A percentile compares a stretch with the other conserved stretches of the same genome.
These are phyloP conservation scores for Dolichomitus sp. DNA, from an alignment of 2,888 invertebrate genomes.

Conservation along the genomic window DNA sequence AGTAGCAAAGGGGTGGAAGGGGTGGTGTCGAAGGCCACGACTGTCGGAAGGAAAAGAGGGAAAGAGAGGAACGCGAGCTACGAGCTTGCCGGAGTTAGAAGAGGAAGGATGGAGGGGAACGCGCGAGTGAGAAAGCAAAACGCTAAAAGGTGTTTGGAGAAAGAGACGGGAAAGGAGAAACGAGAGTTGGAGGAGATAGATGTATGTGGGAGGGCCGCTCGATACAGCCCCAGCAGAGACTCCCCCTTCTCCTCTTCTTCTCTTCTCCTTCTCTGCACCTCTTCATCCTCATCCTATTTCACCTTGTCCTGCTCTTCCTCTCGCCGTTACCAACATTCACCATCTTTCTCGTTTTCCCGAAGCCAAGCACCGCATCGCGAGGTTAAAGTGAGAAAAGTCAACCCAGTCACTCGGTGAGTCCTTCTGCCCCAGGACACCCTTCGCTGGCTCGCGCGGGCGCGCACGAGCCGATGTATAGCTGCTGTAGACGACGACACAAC, in stretches of 20 bases:
- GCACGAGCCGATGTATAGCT: conserved; percentile 56
- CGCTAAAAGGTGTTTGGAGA: conserved; percentile 73
- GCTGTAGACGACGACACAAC: conserved; percentile 58
- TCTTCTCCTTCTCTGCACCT: conserved; percentile 54
- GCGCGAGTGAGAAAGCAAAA: conserved; percentile 61
- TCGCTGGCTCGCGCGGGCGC: conserved; percentile 63
- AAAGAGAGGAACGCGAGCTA: conserved; percentile 74
- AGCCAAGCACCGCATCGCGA: conserved; percentile 85
- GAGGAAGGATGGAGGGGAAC: conserved; percentile 66
- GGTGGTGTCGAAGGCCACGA: conserved; percentile 83
- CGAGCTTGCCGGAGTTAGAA: conserved; percentile 54
- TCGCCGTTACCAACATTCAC: conserved; percentile 36
- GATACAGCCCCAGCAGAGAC: conserved; percentile 86
- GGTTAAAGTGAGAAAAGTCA: conserved; percentile 86
- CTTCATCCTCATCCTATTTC: conserved; percentile 69
- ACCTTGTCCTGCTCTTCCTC: conserved; percentile 44
- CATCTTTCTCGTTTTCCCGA: conserved; percentile 71
- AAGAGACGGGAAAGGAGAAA: conserved; percentile 76
- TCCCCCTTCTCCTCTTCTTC: conserved; percentile 73
- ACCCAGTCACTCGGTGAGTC: conserved; percentile 84
- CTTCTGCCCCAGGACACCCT: conserved; percentile 78
- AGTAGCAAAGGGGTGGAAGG: conserved; percentile 75
- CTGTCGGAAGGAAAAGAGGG: conserved; percentile 84
- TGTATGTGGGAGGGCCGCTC: conserved; percentile 86
- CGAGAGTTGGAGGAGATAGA: conserved; percentile 84